phyloP scores from a whole-genome alignment of 2,797 vertebrate species.

The Falco columbarius region DNA sequence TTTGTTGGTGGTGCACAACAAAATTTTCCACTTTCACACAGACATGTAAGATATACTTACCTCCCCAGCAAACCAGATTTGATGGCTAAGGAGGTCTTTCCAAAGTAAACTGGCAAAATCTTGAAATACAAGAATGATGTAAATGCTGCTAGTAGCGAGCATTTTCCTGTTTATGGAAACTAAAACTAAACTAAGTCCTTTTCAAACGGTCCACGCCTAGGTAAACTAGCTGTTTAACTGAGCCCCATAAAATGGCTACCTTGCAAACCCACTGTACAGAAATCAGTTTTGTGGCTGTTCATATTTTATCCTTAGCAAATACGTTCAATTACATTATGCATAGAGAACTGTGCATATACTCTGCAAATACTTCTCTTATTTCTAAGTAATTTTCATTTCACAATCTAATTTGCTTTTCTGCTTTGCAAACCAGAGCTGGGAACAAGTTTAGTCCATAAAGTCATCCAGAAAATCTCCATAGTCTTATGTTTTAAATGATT shows the following conservation, averaged over 20 bases:
- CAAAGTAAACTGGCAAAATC: background rate
- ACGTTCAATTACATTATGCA: background rate
- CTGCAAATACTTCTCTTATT: constrained; percentile 30
- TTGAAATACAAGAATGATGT: background rate
- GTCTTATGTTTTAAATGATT: constrained; percentile 44
- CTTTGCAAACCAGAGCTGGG: constrained; percentile 15
- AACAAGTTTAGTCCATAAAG: constrained; percentile 19
- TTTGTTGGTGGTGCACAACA: background rate
- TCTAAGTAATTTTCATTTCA: constrained; percentile 18
- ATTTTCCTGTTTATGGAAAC: background rate
- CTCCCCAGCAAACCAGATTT: background rate
- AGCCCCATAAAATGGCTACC: background rate
- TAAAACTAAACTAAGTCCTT: background rate
- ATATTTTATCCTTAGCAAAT: background rate
- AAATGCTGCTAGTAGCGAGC: background rate
- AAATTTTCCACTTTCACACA: background rate
- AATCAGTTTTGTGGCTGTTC: background rate
- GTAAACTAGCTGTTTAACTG: background rate
- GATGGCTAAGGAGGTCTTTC: background rate
- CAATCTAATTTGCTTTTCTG: constrained; percentile 44
- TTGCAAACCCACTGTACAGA: background rate
- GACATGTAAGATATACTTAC: background rate
- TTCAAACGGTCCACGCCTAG: background rate
- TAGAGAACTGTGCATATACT: background rate
- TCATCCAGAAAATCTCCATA: background rate